phyloP scores from a whole-genome alignment of 2,113 vertebrate genomes.

The Myotis yumanensis region DNA sequence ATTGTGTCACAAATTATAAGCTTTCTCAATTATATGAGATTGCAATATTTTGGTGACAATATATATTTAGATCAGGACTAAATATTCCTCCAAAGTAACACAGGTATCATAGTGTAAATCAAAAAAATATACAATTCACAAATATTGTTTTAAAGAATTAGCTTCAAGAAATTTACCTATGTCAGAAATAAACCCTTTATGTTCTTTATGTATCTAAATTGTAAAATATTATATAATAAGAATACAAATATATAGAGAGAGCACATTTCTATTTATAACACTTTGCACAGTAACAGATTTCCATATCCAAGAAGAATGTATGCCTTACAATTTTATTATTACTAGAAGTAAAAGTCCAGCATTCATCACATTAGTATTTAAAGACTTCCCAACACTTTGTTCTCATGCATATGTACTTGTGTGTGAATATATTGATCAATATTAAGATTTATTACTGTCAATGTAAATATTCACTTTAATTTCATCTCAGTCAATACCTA shows the following conservation, averaged over 20 bases:
- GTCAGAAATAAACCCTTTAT: background rate
- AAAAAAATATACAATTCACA: background rate
- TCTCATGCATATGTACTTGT: background rate
- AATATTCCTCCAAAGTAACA: background rate
- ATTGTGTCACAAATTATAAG: background rate
- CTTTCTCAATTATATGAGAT: background rate
- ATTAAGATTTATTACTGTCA: constrained; percentile 80
- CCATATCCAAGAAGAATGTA: background rate
- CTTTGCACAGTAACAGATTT: background rate
- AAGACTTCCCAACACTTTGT: background rate
- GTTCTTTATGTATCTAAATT: background rate
- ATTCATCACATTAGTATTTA: background rate
- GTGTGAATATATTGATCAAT: constrained; percentile 72
- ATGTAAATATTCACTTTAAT: constrained; percentile 76
- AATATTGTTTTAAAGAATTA: background rate
- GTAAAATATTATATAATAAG: background rate
- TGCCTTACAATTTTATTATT: background rate
- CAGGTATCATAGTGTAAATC: background rate
- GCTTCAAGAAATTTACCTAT: background rate
- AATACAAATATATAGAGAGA: background rate
- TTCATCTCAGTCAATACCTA: constrained; percentile 80
- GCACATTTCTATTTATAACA: background rate
- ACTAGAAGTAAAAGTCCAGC: background rate
- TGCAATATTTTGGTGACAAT: background rate
- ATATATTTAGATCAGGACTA: background rate